Evolutionary conservation across 2,113 vertebrate genomes (phyloP).

Genomic region (Poeciliopsis prolifica): DNA sequence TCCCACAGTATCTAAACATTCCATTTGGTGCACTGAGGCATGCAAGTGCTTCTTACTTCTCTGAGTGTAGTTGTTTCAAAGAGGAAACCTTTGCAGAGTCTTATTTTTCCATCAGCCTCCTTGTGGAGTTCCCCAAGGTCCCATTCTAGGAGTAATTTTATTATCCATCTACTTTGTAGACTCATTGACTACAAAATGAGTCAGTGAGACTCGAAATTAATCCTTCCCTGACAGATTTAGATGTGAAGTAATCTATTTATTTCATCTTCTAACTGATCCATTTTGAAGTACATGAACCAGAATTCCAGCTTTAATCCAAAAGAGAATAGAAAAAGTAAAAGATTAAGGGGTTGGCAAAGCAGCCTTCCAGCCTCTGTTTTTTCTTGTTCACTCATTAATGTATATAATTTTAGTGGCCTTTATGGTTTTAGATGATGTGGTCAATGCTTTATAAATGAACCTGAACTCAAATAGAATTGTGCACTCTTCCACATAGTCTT

Average conservation of each 20-base stretch:
- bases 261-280: neutral
- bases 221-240: neutral
- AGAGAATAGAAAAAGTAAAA: neutral
- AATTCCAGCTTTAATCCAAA: neutral
- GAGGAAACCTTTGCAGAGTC: neutral
- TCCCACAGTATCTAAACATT: neutral
- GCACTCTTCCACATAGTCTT: no score
- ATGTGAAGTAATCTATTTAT: neutral
- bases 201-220: neutral
- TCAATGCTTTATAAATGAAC: neutral
- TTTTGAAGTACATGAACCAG: neutral
- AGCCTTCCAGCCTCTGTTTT: no score
- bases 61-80: neutral
- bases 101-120: neutral
- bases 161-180: neutral
- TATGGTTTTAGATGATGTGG: neutral
- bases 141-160: neutral
- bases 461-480: neutral
- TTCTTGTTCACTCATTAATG: no score
- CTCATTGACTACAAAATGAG: no score
- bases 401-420: neutral
- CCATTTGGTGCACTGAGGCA: neutral
- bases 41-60: neutral
- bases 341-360: no score
- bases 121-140: neutral